A percentile compares a stretch with the other conserved stretches of the same genome.
These are phyloP conservation scores for Aramus guarauna DNA, from an alignment of 2,113 vertebrate genomes.

Conservation along the genomic window DNA sequence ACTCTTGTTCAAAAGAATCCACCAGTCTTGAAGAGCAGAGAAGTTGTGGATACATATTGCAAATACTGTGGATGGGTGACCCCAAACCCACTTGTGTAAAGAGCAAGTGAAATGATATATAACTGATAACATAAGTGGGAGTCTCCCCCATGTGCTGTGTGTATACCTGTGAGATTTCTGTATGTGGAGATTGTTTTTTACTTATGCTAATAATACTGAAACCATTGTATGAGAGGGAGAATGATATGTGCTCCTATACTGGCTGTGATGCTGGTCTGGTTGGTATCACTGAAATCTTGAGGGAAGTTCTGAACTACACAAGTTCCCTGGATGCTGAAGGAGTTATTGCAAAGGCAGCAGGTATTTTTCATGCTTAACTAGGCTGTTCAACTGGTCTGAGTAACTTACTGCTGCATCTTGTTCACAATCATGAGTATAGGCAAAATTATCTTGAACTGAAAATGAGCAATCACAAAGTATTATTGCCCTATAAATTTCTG, in stretches of 20 bases:
- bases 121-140: background rate
- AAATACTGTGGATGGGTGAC: background rate
- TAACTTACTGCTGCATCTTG: background rate
- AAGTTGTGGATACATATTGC: background rate
- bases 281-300: background rate
- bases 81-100: background rate
- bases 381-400: background rate
- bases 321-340: background rate
- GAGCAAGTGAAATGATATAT: background rate
- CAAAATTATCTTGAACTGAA: background rate
- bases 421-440: background rate
- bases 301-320: background rate
- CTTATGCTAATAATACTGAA: background rate
- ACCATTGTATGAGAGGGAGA: background rate
- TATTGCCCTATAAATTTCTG: background rate
- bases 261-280: background rate
- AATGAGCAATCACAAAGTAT: background rate
- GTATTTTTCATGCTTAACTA: background rate
- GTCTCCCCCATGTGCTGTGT: fast-evolving
- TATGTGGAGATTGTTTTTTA: background rate
- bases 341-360: background rate
- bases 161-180: background rate
- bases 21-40: background rate
- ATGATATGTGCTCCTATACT: background rate
- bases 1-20: background rate